Conservation (phyloP, 2,888 invertebrate species). For the Mythimna vitellina region DNA sequence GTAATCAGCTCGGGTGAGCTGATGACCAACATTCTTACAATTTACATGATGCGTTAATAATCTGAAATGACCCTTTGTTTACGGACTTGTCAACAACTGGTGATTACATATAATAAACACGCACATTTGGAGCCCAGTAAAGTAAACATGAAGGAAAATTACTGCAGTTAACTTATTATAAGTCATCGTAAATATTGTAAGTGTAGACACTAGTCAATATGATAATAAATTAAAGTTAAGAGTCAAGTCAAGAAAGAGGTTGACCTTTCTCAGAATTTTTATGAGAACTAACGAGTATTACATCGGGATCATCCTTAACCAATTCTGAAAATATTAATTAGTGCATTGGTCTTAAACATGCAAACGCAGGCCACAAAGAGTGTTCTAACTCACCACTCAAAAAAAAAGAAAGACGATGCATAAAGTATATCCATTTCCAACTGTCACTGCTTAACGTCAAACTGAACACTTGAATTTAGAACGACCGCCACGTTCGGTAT, state of each 20-base stretch:
- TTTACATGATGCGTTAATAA: conserved; percentile 5
- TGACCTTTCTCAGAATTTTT: conserved; percentile 19
- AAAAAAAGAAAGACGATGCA: conserved; percentile 61
- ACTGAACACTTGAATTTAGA: conserved; percentile 76
- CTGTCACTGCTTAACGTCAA: conserved; percentile 84
- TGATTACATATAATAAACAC: conserved; percentile 45
- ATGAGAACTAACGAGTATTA: conserved; percentile 19
- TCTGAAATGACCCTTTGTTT: conserved; percentile 48
- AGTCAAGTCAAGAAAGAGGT: conserved; percentile 14
- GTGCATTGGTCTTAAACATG: conserved; percentile 28
- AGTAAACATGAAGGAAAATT: conserved; percentile 51
- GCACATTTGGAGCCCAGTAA: conserved; percentile 33
- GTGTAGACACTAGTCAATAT: conserved; percentile 13
- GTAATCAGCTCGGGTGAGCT: too few species aligned
- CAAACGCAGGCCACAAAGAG: conserved; percentile 9
- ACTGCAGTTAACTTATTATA: conserved; percentile 31
- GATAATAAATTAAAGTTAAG: conserved; percentile 37
- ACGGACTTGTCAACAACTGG: conserved; percentile 31
- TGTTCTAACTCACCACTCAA: conserved; percentile 64
- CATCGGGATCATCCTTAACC: background rate
- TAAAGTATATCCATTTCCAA: conserved; percentile 79
- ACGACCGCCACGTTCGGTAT: conserved; percentile 80
- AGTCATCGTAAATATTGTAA: conserved; percentile 25
- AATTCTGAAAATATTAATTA: conserved; percentile 50
- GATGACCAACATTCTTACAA: background rate